Base-by-base conservation (phyloP, 1,140 invertebrate genomes). In the Euglossa dilemma region DNA sequence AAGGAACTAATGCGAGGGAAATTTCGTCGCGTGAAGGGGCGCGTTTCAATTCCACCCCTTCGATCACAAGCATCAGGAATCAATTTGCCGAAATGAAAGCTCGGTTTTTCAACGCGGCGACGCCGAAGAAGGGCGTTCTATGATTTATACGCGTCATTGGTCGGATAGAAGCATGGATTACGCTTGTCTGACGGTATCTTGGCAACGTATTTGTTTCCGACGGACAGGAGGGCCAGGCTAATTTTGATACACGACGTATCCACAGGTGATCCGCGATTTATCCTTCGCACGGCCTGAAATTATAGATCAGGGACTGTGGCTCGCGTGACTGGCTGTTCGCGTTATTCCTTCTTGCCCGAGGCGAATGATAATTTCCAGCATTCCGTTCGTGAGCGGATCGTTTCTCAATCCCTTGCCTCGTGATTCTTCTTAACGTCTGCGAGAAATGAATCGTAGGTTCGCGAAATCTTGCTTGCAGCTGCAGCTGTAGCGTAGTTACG, bases 341-440 rank as follows among this genome's bases (percentile, higher is more conserved):
- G 7, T 66, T n/a, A 14, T 47, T 23, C 25, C 7, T 54, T 52
- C 47, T 7, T 6, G 6, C 43, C 36, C 59, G 28, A 56, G n/a
- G 9, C 43, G 61, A 23, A 85, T 77, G 63, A 77, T 72, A 73
- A 78, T 85, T 82, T 67, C 6, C 12, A 8, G 23, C 4, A 9
- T 6, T 11, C 16, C 52, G 52, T 16, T 1, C 23, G n/a, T n/a
- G n/a, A n/a, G n/a, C n/a, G n/a, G n/a, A n/a, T n/a, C n/a, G n/a
- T n/a, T n/a, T n/a, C n/a, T n/a, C n/a, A n/a, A n/a, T n/a, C n/a
- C n/a, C n/a, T n/a, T n/a, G n/a, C n/a, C n/a, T n/a, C n/a, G n/a
- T n/a, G n/a, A n/a, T n/a, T n/a, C n/a, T n/a, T n/a, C n/a, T n/a
- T n/a, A n/a, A n/a, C n/a, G n/a, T n/a, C n/a, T n/a, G n/a, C n/a